Conservation (phyloP, 2,113 vertebrate species). For the Microtus ochrogaster region DNA sequence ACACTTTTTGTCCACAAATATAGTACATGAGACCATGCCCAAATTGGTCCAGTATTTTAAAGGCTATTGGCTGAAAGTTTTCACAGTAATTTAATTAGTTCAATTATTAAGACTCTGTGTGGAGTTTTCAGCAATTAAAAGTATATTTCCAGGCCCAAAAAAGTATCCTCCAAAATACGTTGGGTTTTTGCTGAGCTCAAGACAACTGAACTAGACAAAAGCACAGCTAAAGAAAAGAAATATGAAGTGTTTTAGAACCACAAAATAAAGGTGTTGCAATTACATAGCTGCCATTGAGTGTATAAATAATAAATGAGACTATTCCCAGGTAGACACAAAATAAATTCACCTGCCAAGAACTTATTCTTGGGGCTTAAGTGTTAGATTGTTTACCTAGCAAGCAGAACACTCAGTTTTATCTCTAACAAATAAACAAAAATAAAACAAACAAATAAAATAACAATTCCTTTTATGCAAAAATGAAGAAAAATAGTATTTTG, state of each 20-base stretch:
- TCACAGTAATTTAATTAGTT: neutral
- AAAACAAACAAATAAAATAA: neutral
- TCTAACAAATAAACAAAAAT: too few species aligned
- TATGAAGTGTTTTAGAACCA: neutral
- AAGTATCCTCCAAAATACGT: neutral
- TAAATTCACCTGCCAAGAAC: neutral
- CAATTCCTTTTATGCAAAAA: neutral
- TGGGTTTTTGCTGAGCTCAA: neutral
- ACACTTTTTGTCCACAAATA: too few species aligned
- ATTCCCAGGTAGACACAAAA: neutral
- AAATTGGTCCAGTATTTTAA: too few species aligned
- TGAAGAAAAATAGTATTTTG: neutral
- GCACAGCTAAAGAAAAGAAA: neutral
- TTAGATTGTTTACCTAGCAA: neutral
- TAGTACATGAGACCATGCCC: too few species aligned
- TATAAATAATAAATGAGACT: neutral
- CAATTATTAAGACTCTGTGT: neutral
- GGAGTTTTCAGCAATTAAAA: constrained; percentile 7
- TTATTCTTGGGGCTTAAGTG: neutral
- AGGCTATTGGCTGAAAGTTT: too few species aligned
- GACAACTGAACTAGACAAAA: neutral
- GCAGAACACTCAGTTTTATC: neutral
- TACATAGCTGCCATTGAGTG: accelerated
- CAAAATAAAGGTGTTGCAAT: neutral
- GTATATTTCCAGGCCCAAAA: neutral